phyloP scores from a whole-genome alignment of 2,888 invertebrate species.

The Argynnis bischoffii region DNA sequence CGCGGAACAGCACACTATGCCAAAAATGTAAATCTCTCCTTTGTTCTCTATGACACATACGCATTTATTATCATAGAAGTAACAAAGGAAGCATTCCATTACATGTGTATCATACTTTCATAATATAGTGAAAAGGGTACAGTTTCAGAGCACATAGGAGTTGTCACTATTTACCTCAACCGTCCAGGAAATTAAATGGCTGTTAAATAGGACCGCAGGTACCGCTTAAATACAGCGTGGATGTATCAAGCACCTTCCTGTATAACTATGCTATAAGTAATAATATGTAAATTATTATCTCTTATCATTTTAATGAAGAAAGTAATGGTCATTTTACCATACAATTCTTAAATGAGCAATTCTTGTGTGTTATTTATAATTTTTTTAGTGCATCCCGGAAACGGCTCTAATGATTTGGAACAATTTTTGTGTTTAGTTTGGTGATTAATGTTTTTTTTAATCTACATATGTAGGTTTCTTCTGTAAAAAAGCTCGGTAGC shows the following conservation, averaged over 20 bases:
- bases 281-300: too few relatives aligned
- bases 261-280: background rate
- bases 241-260: conserved; percentile 9
- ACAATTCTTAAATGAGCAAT: too few relatives aligned
- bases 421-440: too few relatives aligned
- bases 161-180: conserved; percentile 35
- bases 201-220: conserved; percentile 35
- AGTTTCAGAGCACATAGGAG: conserved; percentile 40
- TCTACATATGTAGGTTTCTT: too few relatives aligned
- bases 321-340: too few relatives aligned
- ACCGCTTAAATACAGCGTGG: conserved; percentile 27
- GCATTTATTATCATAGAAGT: background rate
- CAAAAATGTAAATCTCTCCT: conserved; percentile 11
- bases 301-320: too few relatives aligned
- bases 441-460: too few relatives aligned
- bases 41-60: conserved; percentile 1
- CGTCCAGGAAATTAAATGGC: conserved; percentile 44
- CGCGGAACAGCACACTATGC: background rate
- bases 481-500: too few relatives aligned
- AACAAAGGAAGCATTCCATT: conserved; percentile 3
- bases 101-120: conserved; percentile 11
- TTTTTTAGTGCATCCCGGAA: too few relatives aligned
- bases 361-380: too few relatives aligned
- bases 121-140: conserved; percentile 23
- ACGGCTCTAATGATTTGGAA: too few relatives aligned